Conservation (phyloP, 2,888 invertebrate genomes). For the Nemurella pictetii region DNA sequence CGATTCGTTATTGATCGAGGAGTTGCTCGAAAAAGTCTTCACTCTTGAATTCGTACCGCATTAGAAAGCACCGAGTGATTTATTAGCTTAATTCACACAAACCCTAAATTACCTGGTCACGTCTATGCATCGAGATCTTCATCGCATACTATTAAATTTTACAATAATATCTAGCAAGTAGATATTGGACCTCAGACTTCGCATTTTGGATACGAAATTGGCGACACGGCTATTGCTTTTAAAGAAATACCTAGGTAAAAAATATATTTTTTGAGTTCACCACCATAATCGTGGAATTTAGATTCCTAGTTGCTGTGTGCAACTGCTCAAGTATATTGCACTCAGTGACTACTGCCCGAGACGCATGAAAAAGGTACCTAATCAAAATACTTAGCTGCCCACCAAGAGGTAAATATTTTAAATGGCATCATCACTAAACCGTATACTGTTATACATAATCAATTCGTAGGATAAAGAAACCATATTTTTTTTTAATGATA, state of each 20-base stretch:
- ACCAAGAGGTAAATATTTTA: neutral
- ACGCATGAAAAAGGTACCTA: neutral
- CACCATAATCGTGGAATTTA: neutral
- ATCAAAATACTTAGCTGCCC: neutral
- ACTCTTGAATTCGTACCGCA: neutral
- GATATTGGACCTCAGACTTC: neutral
- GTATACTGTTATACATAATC: neutral
- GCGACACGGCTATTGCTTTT: neutral
- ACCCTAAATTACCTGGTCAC: neutral
- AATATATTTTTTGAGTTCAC: neutral
- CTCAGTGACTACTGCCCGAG: neutral
- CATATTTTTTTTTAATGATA: neutral
- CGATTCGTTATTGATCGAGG: neutral
- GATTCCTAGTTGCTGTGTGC: neutral
- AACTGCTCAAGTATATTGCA: neutral
- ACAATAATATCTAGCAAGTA: neutral
- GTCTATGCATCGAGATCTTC: neutral
- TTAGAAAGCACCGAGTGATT: constrained; percentile 19
- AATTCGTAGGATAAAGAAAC: neutral
- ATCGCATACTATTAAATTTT: too few species aligned
- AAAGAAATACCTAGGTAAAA: neutral
- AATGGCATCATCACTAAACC: neutral
- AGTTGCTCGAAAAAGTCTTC: neutral
- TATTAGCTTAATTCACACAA: neutral
- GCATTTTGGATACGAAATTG: neutral